Evolutionary conservation across 2,888 invertebrate species (phyloP), one percentile per base, ranked within the genome.

Genomic region (Chloromyia formosa): DNA sequence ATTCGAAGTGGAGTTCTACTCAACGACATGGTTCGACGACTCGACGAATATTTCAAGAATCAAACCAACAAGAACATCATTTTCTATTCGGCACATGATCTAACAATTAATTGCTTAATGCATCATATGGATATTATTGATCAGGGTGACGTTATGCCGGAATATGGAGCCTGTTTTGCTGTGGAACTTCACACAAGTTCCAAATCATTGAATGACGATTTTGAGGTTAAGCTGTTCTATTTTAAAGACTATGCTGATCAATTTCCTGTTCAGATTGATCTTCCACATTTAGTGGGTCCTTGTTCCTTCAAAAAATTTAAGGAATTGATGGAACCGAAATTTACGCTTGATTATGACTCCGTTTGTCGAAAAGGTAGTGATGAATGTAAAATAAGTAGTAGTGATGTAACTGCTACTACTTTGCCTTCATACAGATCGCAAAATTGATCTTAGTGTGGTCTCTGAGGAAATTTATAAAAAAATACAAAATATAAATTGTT

Each of bases 71-170:
- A 79, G 83, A 86, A 86, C 18, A 82, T 92, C 74, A 87, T 88
- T 79, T 81, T 93, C 76, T 93, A 92, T 84, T 90, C 92, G 0
- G 93, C 88, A 0, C 94, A 95, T 83, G 94, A 95, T 83, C 86
- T 92, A 9, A 93, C 92, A 0, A 84, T 94, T 18, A 90, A 93
- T 1, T 90, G 90, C 74, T 80, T 93, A 75, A 87, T 93, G 85
- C 87, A 90, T 73, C 88, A 92, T 12, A 87, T 95, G 78, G 90
- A 91, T 60, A 88, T 90, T 78, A 85, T 85, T 1, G 87, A 89
- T 64, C 84, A 87, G 69, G 76, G 78, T n/a, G 79, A 83, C 69
- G 80, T 82, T 45, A 90, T 89, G 80, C 94, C 94, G 0, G 90
- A 90, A 68, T 93, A 92, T 82, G 92, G 92, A 3, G 90, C 93